phyloP scores from a whole-genome alignment of 2,797 vertebrate genomes.

The Simalia tracyae region DNA sequence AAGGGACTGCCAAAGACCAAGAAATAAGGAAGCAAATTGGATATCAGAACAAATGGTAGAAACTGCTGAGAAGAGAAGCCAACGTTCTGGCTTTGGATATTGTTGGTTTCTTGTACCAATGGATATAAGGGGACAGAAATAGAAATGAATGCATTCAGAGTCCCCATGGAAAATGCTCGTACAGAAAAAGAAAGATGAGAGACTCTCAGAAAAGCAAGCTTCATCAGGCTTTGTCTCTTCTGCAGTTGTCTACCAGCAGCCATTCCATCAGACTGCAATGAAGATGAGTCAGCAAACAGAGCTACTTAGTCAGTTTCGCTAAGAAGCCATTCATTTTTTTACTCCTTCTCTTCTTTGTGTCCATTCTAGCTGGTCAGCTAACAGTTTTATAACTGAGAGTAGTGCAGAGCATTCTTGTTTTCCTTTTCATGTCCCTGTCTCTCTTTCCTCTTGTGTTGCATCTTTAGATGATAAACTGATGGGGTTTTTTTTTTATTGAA shows the following conservation, averaged over 20 bases:
- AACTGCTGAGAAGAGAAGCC: not conserved
- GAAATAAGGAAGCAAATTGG: not conserved
- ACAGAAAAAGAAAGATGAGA: not conserved
- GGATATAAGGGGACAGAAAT: not conserved
- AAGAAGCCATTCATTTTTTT: not conserved
- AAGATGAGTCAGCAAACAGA: not conserved
- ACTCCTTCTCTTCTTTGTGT: not conserved
- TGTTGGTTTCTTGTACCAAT: not conserved
- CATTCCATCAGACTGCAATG: not conserved
- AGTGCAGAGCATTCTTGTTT: not conserved
- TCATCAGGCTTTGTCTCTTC: not conserved
- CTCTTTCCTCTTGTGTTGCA: not conserved
- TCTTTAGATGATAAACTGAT: not conserved
- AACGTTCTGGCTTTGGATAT: not conserved
- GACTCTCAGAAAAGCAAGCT: not conserved
- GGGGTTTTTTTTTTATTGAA: not conserved
- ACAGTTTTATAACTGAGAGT: not conserved
- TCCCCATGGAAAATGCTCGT: not conserved
- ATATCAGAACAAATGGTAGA: not conserved
- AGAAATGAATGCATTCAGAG: constrained; percentile 9
- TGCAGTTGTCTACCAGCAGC: not conserved
- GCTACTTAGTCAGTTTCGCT: not conserved
- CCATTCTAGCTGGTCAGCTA: not conserved
- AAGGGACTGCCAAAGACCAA: not conserved
- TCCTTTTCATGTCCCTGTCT: not conserved